Evolutionary conservation across 1,140 invertebrate genomes (phyloP).

Genomic region (Periplaneta americana): DNA sequence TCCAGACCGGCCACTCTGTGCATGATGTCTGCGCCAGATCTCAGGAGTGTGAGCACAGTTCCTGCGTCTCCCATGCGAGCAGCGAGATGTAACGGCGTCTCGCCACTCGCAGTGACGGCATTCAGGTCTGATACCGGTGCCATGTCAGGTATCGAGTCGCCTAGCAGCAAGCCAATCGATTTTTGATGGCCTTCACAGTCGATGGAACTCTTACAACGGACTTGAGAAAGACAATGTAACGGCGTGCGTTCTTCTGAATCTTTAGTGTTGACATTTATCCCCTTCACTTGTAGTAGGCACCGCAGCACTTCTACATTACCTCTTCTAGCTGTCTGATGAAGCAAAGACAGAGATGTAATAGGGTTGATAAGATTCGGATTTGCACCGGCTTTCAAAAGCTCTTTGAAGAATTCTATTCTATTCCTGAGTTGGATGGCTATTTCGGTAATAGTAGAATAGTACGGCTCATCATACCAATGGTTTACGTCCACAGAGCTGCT

Average conservation of each 20-base stretch:
- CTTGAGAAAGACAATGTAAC: background rate
- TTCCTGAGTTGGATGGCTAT: conserved; percentile 35
- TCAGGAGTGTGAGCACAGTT: conserved; percentile 52
- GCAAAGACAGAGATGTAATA: conserved; percentile 51
- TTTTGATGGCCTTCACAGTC: background rate
- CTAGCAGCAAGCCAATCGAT: background rate
- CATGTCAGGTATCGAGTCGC: background rate
- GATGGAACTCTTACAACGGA: background rate
- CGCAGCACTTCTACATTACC: conserved; percentile 47
- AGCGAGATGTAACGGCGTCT: conserved; percentile 78
- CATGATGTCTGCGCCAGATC: conserved; percentile 64
- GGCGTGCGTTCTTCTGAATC: background rate
- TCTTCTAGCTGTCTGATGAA: conserved; percentile 59
- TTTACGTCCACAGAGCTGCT: conserved; percentile 29
- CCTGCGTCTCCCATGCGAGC: conserved; percentile 55
- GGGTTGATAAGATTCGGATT: conserved; percentile 57
- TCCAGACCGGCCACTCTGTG: conserved; percentile 55
- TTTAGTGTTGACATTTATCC: background rate
- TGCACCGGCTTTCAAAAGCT: conserved; percentile 56
- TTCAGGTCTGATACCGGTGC: conserved; percentile 49
- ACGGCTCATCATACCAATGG: conserved; percentile 39
- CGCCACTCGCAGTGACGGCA: conserved; percentile 58
- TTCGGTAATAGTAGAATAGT: conserved; percentile 46
- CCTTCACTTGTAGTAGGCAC: conserved; percentile 38
- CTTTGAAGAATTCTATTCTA: conserved; percentile 44